Base-by-base conservation (phyloP, 2,113 vertebrate species). In the Plestiodon gilberti region DNA sequence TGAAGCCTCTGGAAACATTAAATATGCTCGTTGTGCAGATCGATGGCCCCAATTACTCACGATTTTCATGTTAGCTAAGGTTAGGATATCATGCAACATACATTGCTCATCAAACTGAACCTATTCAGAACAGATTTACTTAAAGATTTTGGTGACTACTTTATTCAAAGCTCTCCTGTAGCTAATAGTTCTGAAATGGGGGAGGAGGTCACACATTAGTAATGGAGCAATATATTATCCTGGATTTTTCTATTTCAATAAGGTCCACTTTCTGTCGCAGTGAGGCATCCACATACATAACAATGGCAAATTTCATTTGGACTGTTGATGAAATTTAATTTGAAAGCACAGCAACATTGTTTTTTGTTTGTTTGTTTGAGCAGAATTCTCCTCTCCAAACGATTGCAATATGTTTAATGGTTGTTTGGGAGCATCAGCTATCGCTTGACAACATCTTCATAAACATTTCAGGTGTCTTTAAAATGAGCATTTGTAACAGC, bases 11-110 rank as follows among this genome's bases (percentile, higher is more conserved):
- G 48, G 40, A 74, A 85, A 78, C 9, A 87, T 15, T 23, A 71
- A 90, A 80, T 78, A 80, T 87, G 35, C 55, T 11, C 35, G 1
- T 30, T 83, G 74, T 25, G 59, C 83, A 74, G 83, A 85, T 61
- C 40, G 3, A 73, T 6, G 25, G 1, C 5, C 55, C 71, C 70
- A 57, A 38, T 81, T 65, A 81, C 43, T 61, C 59, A 38, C 20
- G 35, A 75, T 87, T 48, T n/a, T 65, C 23, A 7, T 64, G 38
- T 22, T 73, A 38, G 33, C 35, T 71, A 75, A 28, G 69, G 67
- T 30, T 81, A 40, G 23, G 57, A 38, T 75, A n/a, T 13, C n/a
- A 35, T 75, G 59, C 8, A 10, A 62, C 30, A 61, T 30, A 20
- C 14, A 75, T 74, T 35, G 48, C 23, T 64, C 55, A 62, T 8